Conservation (phyloP, 2,797 vertebrate species). For the Emydoidea blandingii region DNA sequence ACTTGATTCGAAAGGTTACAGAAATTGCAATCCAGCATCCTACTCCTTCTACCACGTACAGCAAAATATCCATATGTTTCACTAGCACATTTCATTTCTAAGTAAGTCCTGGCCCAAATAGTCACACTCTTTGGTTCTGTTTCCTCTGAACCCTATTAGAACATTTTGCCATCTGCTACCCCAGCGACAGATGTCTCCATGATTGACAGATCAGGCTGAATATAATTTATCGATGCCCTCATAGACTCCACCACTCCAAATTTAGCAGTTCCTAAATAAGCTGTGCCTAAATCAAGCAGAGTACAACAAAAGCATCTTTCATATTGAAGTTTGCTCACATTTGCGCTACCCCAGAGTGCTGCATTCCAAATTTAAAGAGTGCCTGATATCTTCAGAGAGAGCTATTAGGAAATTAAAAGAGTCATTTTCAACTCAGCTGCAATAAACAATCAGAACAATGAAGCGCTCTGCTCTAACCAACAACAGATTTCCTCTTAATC, state of each 20-base stretch:
- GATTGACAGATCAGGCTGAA: slow-evolving; percentile 76
- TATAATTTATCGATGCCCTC: slow-evolving; percentile 72
- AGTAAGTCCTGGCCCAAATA: slow-evolving; percentile 26
- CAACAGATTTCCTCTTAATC: background rate
- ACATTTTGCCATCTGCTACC: slow-evolving; percentile 67
- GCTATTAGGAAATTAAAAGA: background rate
- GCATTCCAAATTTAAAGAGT: slow-evolving; percentile 3
- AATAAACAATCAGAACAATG: background rate
- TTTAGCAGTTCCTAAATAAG: slow-evolving; percentile 73
- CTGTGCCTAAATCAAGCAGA: slow-evolving; percentile 68
- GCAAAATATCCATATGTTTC: background rate
- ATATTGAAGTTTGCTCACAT: slow-evolving; percentile 26
- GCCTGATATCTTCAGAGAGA: background rate
- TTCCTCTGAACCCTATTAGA: slow-evolving; percentile 61
- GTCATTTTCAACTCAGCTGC: slow-evolving; percentile 1
- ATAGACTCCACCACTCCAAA: slow-evolving; percentile 63
- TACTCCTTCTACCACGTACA: background rate
- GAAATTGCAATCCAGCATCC: background rate
- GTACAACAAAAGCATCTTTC: slow-evolving; percentile 65
- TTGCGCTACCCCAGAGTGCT: slow-evolving; percentile 29
- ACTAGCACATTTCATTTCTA: background rate
- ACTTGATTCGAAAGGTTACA: background rate
- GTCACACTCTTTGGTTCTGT: slow-evolving; percentile 26
- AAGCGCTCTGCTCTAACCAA: background rate
- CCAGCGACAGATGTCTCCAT: slow-evolving; percentile 65